Evolutionary conservation across 2,888 invertebrate species (phyloP).

Genomic region (Caprella mutica): DNA sequence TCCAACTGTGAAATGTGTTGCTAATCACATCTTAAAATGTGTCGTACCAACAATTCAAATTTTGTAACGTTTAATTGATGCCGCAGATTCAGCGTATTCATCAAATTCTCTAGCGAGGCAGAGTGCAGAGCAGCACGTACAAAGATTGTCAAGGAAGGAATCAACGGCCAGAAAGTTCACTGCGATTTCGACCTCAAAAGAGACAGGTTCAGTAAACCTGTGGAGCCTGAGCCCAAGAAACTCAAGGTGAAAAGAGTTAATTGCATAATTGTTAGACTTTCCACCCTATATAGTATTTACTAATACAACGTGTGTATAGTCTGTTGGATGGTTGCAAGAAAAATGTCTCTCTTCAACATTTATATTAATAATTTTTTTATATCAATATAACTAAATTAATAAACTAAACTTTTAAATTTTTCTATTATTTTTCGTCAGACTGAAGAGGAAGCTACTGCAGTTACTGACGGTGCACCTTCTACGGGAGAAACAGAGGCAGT

Average conservation of each 20-base stretch:
- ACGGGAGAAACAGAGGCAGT: not conserved
- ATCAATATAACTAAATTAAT: too few relatives aligned
- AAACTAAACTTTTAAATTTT: not conserved
- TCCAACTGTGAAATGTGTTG: not conserved
- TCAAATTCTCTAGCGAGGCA: not conserved
- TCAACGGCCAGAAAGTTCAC: constrained; percentile 4
- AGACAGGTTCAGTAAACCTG: not conserved
- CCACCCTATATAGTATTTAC: not conserved
- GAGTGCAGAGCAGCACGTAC: constrained; percentile 5
- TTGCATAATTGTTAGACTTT: not conserved
- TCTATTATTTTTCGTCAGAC: not conserved
- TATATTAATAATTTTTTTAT: too few relatives aligned
- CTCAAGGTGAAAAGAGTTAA: not conserved
- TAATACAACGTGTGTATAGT: too few relatives aligned
- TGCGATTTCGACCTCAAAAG: constrained; percentile 8
- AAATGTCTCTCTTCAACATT: too few relatives aligned
- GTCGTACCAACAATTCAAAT: too few relatives aligned
- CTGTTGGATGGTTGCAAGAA: too few relatives aligned
- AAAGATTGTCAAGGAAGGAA: constrained; percentile 5
- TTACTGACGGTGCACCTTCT: not conserved
- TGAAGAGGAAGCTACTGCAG: not conserved
- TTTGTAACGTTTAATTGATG: not conserved
- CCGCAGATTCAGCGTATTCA: not conserved
- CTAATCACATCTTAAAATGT: too few relatives aligned
- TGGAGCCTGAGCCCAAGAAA: not conserved